phyloP scores from a whole-genome alignment of 1,140 invertebrate genomes.

The Drosophila seguyi region DNA sequence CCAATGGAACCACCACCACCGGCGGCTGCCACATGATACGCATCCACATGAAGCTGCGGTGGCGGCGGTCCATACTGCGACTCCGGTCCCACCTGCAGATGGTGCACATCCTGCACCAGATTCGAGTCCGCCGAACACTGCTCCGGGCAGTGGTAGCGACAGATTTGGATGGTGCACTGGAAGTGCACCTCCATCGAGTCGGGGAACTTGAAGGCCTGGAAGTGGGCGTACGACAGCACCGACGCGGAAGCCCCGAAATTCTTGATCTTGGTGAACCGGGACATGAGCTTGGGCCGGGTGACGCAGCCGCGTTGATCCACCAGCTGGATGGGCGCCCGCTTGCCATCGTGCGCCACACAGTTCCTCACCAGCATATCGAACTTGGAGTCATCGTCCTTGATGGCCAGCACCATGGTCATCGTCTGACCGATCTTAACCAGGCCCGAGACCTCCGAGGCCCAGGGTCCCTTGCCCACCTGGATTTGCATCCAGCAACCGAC shows the following conservation, averaged over 20 bases:
- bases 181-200: constrained; percentile 98
- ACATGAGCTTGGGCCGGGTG: constrained; percentile 96
- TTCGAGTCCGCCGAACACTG: constrained; percentile 90
- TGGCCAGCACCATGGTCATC: constrained; percentile 98
- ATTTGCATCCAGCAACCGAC: constrained; percentile 98
- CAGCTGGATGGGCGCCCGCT: constrained; percentile 96
- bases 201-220: constrained; percentile 98
- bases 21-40: constrained; percentile 86
- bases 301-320: constrained; percentile 97
- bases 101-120: constrained; percentile 85
- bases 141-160: constrained; percentile 95
- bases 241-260: constrained; percentile 97
- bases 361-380: constrained; percentile 98
- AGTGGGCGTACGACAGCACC: constrained; percentile 96
- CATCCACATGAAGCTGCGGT: constrained; percentile 86
- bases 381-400: constrained; percentile 97
- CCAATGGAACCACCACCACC: constrained; percentile 86
- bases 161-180: constrained; percentile 98
- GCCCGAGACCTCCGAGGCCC: constrained; percentile 97
- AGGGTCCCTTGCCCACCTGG: constrained; percentile 97
- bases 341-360: constrained; percentile 97
- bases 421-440: constrained; percentile 98
- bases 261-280: constrained; percentile 97
- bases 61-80: constrained; percentile 90
- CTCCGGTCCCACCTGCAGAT: constrained; percentile 87